Percentiles rank a stretch among this genome's conserved stretches.
Evolutionary conservation across 2,113 vertebrate genomes (phyloP).

Genomic region (Machaerirhynchus nigripectus): DNA sequence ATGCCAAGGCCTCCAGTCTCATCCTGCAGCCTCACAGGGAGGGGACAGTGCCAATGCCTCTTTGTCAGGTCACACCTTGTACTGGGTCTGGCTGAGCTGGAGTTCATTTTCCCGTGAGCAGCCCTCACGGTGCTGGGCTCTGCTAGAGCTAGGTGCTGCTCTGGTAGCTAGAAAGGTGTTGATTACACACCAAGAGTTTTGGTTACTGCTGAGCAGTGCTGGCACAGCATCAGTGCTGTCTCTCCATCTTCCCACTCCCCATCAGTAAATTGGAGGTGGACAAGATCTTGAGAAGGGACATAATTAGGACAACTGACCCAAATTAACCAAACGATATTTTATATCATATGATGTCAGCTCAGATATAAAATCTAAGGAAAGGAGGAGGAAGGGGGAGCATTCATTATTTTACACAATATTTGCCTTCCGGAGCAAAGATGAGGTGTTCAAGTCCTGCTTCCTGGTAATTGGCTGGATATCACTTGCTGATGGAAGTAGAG

Average conservation of each 20-base stretch:
- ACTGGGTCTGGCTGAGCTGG: not conserved
- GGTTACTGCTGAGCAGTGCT: not conserved
- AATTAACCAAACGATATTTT: not conserved
- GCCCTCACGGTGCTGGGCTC: not conserved
- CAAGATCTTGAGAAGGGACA: not conserved
- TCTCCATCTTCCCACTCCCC: not conserved
- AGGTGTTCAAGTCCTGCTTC: not conserved
- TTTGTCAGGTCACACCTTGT: not conserved
- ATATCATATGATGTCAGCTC: not conserved
- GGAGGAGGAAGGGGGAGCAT: not conserved
- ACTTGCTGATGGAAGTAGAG: not conserved
- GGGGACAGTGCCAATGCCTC: not conserved
- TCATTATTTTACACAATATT: not conserved
- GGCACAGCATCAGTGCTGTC: not conserved
- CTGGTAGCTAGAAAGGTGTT: not conserved
- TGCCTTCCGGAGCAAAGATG: not conserved
- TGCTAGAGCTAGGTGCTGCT: too few species aligned
- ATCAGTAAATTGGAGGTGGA: not conserved
- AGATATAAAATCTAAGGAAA: not conserved
- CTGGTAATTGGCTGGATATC: not conserved
- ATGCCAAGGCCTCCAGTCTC: too few species aligned
- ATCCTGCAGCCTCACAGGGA: not conserved
- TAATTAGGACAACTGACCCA: not conserved
- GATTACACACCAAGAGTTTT: not conserved
- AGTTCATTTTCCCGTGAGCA: not conserved